Conservation (phyloP, 2,113 vertebrate species). For the Raja brachyura region DNA sequence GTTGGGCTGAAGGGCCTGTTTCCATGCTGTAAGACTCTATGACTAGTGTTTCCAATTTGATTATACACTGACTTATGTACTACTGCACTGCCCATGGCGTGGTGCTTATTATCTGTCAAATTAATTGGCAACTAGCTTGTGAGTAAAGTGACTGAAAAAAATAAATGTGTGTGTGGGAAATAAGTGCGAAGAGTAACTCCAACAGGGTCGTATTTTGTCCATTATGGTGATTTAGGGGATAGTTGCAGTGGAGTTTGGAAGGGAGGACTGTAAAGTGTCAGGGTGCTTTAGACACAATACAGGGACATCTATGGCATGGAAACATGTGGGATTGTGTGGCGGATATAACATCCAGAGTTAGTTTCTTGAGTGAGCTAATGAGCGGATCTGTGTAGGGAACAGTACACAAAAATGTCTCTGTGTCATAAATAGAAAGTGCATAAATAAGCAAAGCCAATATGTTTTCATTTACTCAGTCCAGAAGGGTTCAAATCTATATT, state of each 20-base stretch:
- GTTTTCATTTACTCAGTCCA: conserved; percentile 3
- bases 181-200: background rate
- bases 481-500: background rate
- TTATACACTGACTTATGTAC: background rate
- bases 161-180: background rate
- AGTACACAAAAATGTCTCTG: conserved; percentile 3
- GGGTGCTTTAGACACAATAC: background rate
- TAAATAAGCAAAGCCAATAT: background rate
- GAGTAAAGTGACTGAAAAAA: background rate
- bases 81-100: background rate
- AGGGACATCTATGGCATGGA: no score
- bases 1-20: no score
- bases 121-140: background rate
- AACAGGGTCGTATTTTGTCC: background rate
- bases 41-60: background rate
- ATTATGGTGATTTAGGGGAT: background rate
- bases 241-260: background rate
- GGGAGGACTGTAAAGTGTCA: background rate
- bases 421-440: background rate
- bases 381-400: background rate
- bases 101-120: background rate
- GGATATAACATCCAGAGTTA: background rate
- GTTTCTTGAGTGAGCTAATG: background rate
- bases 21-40: no score
- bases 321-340: background rate